Conservation (phyloP, 2,888 invertebrate species). For the Drosophila suboccidentalis region DNA sequence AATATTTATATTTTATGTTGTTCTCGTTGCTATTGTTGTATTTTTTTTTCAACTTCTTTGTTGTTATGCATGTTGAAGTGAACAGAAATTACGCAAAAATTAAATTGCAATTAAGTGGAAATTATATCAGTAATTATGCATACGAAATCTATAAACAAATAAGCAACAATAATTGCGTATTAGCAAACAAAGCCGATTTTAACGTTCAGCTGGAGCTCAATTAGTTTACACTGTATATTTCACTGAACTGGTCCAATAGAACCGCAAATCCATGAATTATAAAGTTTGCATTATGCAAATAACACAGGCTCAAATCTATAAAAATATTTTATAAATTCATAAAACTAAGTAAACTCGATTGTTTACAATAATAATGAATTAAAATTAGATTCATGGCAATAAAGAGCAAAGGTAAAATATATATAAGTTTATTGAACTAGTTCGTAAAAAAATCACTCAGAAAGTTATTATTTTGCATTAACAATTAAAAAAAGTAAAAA, state of each 20-base stretch:
- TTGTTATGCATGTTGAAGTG: conserved; percentile 15
- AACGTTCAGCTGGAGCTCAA: not conserved
- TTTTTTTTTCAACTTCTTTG: conserved; percentile 14
- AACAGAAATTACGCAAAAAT: conserved; percentile 66
- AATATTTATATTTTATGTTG: conserved; percentile 49
- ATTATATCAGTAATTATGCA: conserved; percentile 74
- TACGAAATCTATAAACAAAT: conserved; percentile 66
- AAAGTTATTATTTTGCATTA: too few species aligned
- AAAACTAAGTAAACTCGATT: not conserved
- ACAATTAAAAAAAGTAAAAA: too few species aligned
- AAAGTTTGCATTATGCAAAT: conserved; percentile 1
- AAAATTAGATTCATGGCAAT: not conserved
- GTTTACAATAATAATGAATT: not conserved
- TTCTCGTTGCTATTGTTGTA: conserved; percentile 11
- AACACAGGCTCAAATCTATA: not conserved
- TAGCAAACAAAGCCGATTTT: conserved; percentile 10
- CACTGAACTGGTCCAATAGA: conserved; percentile 21
- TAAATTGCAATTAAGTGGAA: conserved; percentile 74
- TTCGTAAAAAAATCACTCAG: not conserved
- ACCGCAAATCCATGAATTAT: not conserved
- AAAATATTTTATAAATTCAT: not conserved
- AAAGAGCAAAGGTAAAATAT: not conserved
- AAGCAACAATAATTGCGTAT: conserved; percentile 50
- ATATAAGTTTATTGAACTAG: not conserved
- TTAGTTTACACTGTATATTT: conserved; percentile 5